A percentile compares a stretch with the other conserved stretches of the same genome.
phyloP scores from a whole-genome alignment of 2,113 vertebrate species.

The Xiphophorus couchianus region DNA sequence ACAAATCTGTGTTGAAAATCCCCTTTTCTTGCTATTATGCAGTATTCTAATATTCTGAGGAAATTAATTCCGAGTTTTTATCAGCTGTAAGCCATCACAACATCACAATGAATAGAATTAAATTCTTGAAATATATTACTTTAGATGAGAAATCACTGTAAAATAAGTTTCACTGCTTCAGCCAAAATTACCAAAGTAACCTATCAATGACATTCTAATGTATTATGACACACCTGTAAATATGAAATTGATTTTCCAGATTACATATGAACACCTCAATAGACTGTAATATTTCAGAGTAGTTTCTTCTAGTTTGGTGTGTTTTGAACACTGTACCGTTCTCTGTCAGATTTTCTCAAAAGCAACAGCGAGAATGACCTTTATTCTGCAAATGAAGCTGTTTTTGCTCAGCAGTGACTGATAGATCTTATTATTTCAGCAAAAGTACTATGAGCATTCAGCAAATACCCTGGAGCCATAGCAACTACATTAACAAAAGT shows the following conservation, averaged over 20 bases:
- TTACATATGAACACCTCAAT: slow-evolving; percentile 26
- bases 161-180: background rate
- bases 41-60: background rate
- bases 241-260: slow-evolving; percentile 27
- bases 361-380: slow-evolving; percentile 77
- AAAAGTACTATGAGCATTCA: slow-evolving; percentile 76
- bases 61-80: background rate
- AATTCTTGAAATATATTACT: background rate
- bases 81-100: background rate
- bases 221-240: background rate
- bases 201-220: background rate
- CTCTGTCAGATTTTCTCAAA: slow-evolving; percentile 57
- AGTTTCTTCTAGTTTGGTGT: slow-evolving; percentile 36
- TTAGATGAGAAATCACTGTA: background rate
- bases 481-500: slow-evolving; percentile 78
- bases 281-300: slow-evolving; percentile 29
- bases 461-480: slow-evolving; percentile 77
- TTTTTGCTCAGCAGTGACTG: slow-evolving; percentile 74
- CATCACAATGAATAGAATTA: background rate
- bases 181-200: background rate
- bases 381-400: slow-evolving; percentile 83
- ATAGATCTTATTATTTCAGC: slow-evolving; percentile 83
- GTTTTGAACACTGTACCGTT: slow-evolving; percentile 41
- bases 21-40: too few relatives aligned
- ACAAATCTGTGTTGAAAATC: background rate